A percentile compares a stretch with the other conserved stretches of the same genome.
phyloP scores from a whole-genome alignment of 2,113 vertebrate genomes.

The Mesembrinibis cayennensis region DNA sequence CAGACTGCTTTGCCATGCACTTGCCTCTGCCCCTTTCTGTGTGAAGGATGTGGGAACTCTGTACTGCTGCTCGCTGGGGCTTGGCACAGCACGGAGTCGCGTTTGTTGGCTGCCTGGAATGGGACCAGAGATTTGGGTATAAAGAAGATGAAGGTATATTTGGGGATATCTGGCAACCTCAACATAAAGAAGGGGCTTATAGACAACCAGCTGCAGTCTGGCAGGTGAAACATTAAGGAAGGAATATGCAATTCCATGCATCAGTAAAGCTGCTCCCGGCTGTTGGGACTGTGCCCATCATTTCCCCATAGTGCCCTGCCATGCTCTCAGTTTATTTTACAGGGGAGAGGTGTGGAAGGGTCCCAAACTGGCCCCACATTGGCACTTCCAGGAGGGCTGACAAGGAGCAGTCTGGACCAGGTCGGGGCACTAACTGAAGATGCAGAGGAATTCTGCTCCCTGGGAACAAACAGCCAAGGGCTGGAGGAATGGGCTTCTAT shows the following conservation, averaged over 20 bases:
- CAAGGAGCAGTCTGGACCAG: not conserved
- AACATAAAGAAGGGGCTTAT: not conserved
- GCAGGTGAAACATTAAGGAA: not conserved
- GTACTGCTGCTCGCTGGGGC: not conserved
- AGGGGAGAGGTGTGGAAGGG: not conserved
- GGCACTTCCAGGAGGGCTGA: not conserved
- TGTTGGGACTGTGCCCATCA: not conserved
- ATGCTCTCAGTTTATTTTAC: not conserved
- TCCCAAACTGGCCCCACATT: not conserved
- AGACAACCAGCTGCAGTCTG: not conserved
- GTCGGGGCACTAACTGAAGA: not conserved
- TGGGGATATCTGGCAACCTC: not conserved
- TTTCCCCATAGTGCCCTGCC: not conserved
- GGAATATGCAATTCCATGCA: fast-evolving
- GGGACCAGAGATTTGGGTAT: not conserved
- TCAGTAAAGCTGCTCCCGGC: not conserved
- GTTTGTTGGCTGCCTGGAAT: not conserved
- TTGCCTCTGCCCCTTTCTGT: not conserved
- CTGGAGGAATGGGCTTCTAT: not conserved
- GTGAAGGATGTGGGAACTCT: not conserved
- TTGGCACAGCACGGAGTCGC: not conserved
- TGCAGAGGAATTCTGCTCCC: not conserved
- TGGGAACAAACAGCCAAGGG: not conserved
- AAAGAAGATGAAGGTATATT: not conserved
- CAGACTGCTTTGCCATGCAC: not conserved